These are phyloP conservation scores for Seira ritae DNA, from an alignment of 2,888 invertebrate genomes.

Conservation along the genomic window DNA sequence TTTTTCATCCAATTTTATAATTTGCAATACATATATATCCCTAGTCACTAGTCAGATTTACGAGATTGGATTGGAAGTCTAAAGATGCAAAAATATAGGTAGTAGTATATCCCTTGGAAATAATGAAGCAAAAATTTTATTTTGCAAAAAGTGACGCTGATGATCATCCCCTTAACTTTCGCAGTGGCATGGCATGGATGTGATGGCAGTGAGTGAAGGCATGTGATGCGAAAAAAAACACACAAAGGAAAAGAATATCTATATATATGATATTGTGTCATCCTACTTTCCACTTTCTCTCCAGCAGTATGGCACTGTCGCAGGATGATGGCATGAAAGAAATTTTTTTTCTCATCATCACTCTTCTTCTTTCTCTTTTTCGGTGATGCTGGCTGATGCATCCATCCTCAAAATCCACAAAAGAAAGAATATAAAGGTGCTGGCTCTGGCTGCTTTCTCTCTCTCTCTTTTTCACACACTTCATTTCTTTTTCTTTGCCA, in stretches of 20 bases:
- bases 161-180: background rate
- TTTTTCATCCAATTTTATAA: background rate
- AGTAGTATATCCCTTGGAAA: background rate
- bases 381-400: background rate
- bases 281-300: background rate
- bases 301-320: background rate
- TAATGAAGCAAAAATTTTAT: background rate
- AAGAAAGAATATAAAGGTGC: background rate
- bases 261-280: slow-evolving; percentile 10
- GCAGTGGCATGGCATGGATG: background rate
- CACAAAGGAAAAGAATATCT: slow-evolving; percentile 4
- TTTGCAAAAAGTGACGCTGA: slow-evolving; percentile 3
- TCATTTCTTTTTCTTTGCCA: background rate
- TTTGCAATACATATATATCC: background rate
- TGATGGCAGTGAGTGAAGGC: background rate
- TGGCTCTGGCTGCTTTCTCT: too few species aligned
- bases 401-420: background rate
- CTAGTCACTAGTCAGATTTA: background rate
- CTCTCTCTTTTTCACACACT: background rate
- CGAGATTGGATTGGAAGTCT: background rate
- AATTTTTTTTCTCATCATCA: slow-evolving; percentile 16
- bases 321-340: background rate
- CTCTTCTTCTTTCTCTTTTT: background rate
- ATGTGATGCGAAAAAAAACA: background rate
- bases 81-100: background rate